Base-by-base conservation (phyloP, 2,113 vertebrate genomes). In the Malurus cyaneus region DNA sequence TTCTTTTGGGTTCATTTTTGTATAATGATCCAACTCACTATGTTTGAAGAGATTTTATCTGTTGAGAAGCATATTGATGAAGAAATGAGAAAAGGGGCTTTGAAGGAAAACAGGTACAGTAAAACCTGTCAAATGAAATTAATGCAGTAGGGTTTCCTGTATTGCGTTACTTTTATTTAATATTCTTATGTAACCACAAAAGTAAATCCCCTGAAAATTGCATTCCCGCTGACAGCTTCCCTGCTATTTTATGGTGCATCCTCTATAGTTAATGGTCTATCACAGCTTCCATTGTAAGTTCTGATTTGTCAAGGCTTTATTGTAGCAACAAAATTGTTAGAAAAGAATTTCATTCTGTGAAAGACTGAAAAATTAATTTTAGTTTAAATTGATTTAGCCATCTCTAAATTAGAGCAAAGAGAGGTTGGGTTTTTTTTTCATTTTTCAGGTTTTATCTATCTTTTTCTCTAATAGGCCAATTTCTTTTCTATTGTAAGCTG, bases 251-350 rank as follows among this genome's bases (percentile, higher is more conserved):
- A 93, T 69, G 65, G 52, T 8, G 21, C 62, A 77, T 88, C 88
- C 66, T 64, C 88, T 94, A 31, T 61, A 85, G 81, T 94, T 96
- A 95, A 96, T 94, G 83, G 47, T 80, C 90, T 95, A 54, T 94
- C 71, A 71, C 84, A 95, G 53, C 54, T 92, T 92, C 24, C 74
- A 70, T 62, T 89, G 8, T 62, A 89, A 65, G 47, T 81, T 86
- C 65, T 3, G 44, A 95, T 95, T 95, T 96, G 76, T 93, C 65
- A 92, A 92, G 77, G 60, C 49, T 88, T 88, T 95, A 72, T 86
- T 88, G 72, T 77, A 91, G 60, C 73, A 93, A 76, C 59, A 88
- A 89, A 87, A 84, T 80, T 85, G 42, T 92, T 73, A 80, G 62
- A 92, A 89, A 67, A 46, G 20, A 74, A 76, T 80, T 89, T 95